These are phyloP conservation scores for Helicolenus hilgendorfi DNA, from an alignment of 2,797 vertebrate genomes.

Conservation along the genomic window DNA sequence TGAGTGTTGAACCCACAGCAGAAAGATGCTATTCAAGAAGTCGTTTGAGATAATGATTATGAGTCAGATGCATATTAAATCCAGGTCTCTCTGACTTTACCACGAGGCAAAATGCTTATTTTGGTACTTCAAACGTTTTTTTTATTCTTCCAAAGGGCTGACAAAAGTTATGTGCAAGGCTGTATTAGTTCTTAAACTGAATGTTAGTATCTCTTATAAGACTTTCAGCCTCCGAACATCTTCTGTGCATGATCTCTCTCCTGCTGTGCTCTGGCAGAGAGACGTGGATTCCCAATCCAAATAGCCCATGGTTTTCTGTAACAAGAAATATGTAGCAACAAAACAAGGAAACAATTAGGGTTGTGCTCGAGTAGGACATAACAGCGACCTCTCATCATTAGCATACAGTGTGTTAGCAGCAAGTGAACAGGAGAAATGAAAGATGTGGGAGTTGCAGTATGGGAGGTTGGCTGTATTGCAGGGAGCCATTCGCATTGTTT, in stretches of 20 bases:
- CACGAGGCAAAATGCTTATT: slow-evolving; percentile 36
- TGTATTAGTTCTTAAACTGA: slow-evolving; percentile 51
- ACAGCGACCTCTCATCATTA: slow-evolving; percentile 74
- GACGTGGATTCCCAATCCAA: slow-evolving; percentile 51
- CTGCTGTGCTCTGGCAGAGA: slow-evolving; percentile 62
- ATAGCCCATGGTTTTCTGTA: slow-evolving; percentile 65
- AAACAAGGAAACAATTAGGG: slow-evolving; percentile 76
- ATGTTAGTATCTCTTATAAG: slow-evolving; percentile 38
- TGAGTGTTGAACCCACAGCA: slow-evolving; percentile 58
- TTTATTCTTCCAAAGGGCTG: slow-evolving; percentile 34
- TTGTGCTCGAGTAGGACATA: slow-evolving; percentile 54
- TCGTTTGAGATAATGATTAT: slow-evolving; percentile 73
- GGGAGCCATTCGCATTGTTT: slow-evolving; percentile 85
- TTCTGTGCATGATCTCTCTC: slow-evolving; percentile 32
- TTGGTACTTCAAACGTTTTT: slow-evolving; percentile 48
- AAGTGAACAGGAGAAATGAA: slow-evolving; percentile 62
- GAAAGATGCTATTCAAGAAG: slow-evolving; percentile 71
- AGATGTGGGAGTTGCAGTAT: slow-evolving; percentile 73
- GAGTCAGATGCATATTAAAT: slow-evolving; percentile 56
- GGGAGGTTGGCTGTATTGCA: slow-evolving; percentile 79
- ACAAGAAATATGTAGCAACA: slow-evolving; percentile 70
- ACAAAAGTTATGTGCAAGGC: slow-evolving; percentile 49
- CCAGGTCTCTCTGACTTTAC: slow-evolving; percentile 54
- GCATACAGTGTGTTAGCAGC: slow-evolving; percentile 69
- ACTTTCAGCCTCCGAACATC: slow-evolving; percentile 45